phyloP scores from a whole-genome alignment of 2,888 invertebrate species.

The Napeogenes sylphis region DNA sequence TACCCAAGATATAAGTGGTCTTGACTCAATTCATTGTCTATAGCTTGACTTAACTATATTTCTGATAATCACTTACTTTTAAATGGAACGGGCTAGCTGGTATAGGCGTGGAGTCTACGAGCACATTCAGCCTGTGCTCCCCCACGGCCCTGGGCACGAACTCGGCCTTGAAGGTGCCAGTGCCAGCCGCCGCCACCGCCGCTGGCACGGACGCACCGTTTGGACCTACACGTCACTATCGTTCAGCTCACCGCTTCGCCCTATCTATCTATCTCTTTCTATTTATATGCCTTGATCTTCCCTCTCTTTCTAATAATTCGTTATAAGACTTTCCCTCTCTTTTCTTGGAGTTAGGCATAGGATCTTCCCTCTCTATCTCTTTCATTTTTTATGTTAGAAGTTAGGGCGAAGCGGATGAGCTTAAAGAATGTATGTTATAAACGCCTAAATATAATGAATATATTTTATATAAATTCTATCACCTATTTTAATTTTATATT shows the following conservation, averaged over 20 bases:
- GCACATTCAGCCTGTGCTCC: slow-evolving; percentile 93
- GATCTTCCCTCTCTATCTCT: neutral
- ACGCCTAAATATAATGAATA: slow-evolving; percentile 20
- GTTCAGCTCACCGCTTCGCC: slow-evolving; percentile 70
- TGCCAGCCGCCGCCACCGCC: slow-evolving; percentile 89
- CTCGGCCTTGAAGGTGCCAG: slow-evolving; percentile 91
- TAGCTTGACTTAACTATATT: too few species aligned
- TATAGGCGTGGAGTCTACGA: slow-evolving; percentile 88
- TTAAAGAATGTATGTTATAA: slow-evolving; percentile 36
- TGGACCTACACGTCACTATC: slow-evolving; percentile 83
- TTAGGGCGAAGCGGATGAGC: slow-evolving; percentile 77
- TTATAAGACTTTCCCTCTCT: neutral
- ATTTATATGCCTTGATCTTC: too few species aligned
- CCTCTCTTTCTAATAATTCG: too few species aligned
- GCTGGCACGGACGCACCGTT: slow-evolving; percentile 94
- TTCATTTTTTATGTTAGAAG: slow-evolving; percentile 54
- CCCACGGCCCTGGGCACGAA: slow-evolving; percentile 95
- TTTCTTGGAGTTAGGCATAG: neutral
- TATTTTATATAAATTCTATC: slow-evolving; percentile 12
- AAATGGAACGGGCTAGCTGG: slow-evolving; percentile 96
- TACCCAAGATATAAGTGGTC: too few species aligned
- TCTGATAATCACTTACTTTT: slow-evolving; percentile 74
- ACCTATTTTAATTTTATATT: slow-evolving; percentile 15
- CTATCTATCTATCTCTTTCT: slow-evolving; percentile 31
- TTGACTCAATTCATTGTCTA: too few species aligned